phyloP scores from a whole-genome alignment of 2,113 vertebrate genomes.

The Bagarius yarrelli region DNA sequence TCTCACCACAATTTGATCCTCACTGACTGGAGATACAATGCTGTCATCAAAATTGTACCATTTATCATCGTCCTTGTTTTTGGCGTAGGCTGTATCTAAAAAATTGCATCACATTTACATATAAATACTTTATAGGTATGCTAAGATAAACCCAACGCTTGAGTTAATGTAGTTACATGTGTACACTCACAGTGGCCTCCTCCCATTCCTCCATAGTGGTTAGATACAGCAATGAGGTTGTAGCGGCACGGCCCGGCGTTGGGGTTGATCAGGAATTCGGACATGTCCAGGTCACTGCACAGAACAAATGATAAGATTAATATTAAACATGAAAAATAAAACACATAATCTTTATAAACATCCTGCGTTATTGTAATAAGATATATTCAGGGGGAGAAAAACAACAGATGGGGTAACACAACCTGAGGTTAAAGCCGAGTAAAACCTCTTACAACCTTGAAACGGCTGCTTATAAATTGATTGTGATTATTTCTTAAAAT shows the following conservation, averaged over 20 bases:
- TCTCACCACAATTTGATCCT: constrained; percentile 98
- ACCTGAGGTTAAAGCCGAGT: no score
- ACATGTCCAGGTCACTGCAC: constrained; percentile 95
- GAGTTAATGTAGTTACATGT: neutral
- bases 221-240: constrained; percentile 97
- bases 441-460: no score
- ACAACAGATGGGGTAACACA: no score
- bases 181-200: constrained; percentile 94
- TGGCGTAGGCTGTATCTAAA: constrained; percentile 93
- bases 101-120: neutral
- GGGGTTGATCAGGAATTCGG: constrained; percentile 97
- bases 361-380: no score
- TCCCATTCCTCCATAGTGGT: constrained; percentile 99
- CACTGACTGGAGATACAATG: constrained; percentile 87
- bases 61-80: constrained; percentile 93
- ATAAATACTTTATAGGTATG: neutral
- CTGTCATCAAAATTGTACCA: constrained; percentile 99
- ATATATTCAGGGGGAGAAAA: no score
- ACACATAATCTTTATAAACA: no score
- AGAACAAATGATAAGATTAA: neutral
- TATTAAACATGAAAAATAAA: no score
- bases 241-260: constrained; percentile 93
- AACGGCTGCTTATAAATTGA: no score
- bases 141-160: neutral
- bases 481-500: neutral